Evolutionary conservation across 2,888 invertebrate genomes (phyloP).

Genomic region (Netelia inedita): DNA sequence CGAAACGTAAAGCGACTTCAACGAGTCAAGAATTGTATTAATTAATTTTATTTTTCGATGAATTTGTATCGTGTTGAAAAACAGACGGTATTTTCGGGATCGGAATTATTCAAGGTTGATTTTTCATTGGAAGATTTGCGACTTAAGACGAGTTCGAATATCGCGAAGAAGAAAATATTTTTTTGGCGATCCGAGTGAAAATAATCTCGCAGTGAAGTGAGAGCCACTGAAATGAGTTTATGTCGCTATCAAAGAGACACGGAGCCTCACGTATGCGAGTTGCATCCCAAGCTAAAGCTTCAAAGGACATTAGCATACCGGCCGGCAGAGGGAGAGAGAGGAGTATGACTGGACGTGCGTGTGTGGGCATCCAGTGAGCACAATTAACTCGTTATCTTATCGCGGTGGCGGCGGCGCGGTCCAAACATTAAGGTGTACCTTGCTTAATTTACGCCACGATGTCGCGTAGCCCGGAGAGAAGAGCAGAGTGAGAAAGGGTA

Average conservation of each 20-base stretch:
- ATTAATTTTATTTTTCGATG: background rate
- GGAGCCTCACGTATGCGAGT: conserved; percentile 80
- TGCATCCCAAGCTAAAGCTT: conserved; percentile 82
- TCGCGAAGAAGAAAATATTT: background rate
- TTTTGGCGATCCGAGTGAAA: conserved; percentile 52
- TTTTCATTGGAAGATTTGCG: background rate
- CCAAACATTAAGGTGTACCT: conserved; percentile 84
- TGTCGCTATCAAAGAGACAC: conserved; percentile 84
- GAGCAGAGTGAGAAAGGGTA: conserved; percentile 55
- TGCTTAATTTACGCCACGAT: conserved; percentile 84
- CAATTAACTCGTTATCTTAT: conserved; percentile 86
- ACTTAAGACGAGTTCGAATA: background rate
- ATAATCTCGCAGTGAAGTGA: conserved; percentile 81
- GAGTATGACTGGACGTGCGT: conserved; percentile 82
- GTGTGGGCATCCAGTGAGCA: conserved; percentile 84
- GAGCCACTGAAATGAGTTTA: conserved; percentile 83
- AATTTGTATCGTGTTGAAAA: background rate
- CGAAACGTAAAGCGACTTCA: too few species aligned
- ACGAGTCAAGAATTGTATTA: background rate
- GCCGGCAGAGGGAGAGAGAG: conserved; percentile 70
- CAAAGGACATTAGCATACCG: conserved; percentile 84
- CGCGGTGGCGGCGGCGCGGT: conserved; percentile 81
- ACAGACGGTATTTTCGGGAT: background rate
- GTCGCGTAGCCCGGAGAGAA: conserved; percentile 71
- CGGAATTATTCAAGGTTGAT: background rate